Percentiles rank a stretch among this genome's conserved stretches.
Conservation (phyloP, 2,888 invertebrate genomes). For the Stenoptilia bipunctidactyla region DNA sequence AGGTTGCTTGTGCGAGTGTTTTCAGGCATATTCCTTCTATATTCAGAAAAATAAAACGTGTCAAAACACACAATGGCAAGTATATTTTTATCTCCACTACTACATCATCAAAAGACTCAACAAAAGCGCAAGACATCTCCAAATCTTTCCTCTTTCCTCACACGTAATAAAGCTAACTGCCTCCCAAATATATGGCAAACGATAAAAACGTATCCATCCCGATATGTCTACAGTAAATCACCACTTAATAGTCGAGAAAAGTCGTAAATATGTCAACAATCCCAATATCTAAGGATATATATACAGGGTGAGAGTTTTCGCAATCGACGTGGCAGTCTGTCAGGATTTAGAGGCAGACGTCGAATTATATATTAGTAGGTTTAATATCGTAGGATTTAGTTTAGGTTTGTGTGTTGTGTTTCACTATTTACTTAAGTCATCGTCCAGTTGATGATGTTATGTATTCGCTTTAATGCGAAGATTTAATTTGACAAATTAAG, state of each 20-base stretch:
- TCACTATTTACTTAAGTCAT: too few relatives aligned
- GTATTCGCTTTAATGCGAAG: too few relatives aligned
- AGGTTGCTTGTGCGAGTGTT: too few relatives aligned
- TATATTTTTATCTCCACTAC: too few relatives aligned
- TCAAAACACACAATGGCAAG: too few relatives aligned
- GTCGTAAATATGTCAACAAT: conserved; percentile 68
- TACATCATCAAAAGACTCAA: too few relatives aligned
- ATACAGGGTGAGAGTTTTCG: conserved; percentile 37
- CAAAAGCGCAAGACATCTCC: too few relatives aligned
- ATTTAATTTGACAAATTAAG: too few relatives aligned
- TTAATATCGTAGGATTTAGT: conserved; percentile 3
- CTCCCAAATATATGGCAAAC: conserved; percentile 55
- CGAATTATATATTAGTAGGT: background rate
- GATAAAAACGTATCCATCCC: conserved; percentile 70
- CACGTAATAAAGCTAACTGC: conserved; percentile 44
- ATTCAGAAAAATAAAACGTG: too few relatives aligned
- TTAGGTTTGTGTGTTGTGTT: too few relatives aligned
- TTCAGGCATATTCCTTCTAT: too few relatives aligned
- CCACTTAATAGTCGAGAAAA: conserved; percentile 63
- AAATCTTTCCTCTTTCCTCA: conserved; percentile 8
- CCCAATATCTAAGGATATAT: conserved; percentile 66
- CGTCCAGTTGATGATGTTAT: too few relatives aligned
- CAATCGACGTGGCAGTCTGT: conserved; percentile 27
- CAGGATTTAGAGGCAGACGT: conserved; percentile 24
- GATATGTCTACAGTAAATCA: conserved; percentile 67